Evolutionary conservation across 2,888 invertebrate genomes (phyloP), one percentile per base, ranked within the genome.

Genomic region (Pammene aurita): DNA sequence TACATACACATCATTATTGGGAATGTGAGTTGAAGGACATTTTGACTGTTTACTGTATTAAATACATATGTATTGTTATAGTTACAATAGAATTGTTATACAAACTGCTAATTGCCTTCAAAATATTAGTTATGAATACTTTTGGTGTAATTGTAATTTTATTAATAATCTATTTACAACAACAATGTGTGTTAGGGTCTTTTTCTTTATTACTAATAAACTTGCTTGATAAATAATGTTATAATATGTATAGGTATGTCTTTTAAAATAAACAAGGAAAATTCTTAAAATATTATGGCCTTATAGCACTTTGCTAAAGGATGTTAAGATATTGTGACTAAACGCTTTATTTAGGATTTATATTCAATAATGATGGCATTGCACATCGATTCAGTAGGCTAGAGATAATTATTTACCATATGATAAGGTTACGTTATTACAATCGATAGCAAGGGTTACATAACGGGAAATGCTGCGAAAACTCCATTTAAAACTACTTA

Each of bases 401-500:
- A 69, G 42, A 63, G 68, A 68, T 68, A 63, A 64, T 44, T 68
- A 68, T 64, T 63, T 68, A 68, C 63, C 16, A 38, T 14, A 58
- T 35, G 68, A 65, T 69, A 69, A 69, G 69, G 69, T 69, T 69
- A 69, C 64, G 70, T 74, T 73, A 80, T 71, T 73, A 70, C 74
- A 78, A 84, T 82, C 80, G 80, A 84, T 86, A 76, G 71, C 67
- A 69, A 42, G 68, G 78, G 84, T 88, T 88, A 88, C 87, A 87
- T 88, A 88, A 88, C 84, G 73, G 69, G 69, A 73, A 74, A 73
- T 71, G 56, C 66, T 44, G 44, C n/a, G 44, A 68, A 68, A 68
- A 58, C 7, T n/a, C 26, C 0, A 41, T 38, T n/a, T 26, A 58
- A 60, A 41, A 48, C 34, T 13, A 41, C 16, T 13, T 13, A 10